Conservation (phyloP, 2,888 invertebrate genomes). For the Carabus problematicus region DNA sequence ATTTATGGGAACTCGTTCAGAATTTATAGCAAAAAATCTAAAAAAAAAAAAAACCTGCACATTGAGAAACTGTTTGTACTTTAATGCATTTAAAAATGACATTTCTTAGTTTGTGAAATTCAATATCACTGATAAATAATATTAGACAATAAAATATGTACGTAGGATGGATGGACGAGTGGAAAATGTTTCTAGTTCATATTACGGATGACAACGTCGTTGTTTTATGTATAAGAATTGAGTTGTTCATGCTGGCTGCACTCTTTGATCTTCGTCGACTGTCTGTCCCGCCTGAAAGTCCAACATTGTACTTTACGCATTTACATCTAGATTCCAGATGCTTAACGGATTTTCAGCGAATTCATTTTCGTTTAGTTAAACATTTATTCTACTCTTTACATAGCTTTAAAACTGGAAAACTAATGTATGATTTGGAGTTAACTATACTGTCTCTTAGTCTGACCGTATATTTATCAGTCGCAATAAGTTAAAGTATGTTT, state of each 20-base stretch:
- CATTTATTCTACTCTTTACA: background rate
- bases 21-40: slow-evolving; percentile 9
- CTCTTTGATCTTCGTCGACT: slow-evolving; percentile 31
- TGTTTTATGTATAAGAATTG: slow-evolving; percentile 36
- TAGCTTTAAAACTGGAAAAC: no score
- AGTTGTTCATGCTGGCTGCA: slow-evolving; percentile 33
- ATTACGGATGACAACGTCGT: slow-evolving; percentile 38
- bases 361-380: slow-evolving; percentile 18
- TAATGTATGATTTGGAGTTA: no score
- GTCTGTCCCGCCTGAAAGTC: slow-evolving; percentile 7
- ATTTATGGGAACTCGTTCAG: slow-evolving; percentile 11
- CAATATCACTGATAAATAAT: no score
- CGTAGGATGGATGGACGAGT: no score
- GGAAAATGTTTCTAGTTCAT: slow-evolving; percentile 4
- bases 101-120: no score
- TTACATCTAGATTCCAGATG: slow-evolving; percentile 13
- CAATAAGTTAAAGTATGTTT: no score
- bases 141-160: no score
- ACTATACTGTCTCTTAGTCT: no score
- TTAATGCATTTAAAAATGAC: no score
- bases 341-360: slow-evolving; percentile 26
- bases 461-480: no score
- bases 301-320: slow-evolving; percentile 5
- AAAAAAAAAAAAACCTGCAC: no score
- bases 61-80: no score